Evolutionary conservation across 1,140 invertebrate genomes (phyloP), one percentile per base, ranked within the genome.

Genomic region (Caerostris extrusa): DNA sequence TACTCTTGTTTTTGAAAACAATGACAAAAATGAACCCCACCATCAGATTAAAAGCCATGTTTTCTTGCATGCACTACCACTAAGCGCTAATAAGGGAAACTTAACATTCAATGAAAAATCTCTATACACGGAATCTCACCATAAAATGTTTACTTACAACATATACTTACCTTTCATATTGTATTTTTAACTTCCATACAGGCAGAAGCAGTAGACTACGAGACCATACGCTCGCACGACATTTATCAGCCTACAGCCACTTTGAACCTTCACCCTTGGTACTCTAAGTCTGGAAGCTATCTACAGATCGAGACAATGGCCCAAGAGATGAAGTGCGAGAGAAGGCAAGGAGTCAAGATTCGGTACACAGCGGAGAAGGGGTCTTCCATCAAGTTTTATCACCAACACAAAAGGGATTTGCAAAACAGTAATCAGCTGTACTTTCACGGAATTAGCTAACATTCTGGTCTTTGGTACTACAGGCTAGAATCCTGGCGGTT

Each of bases 321-420:
- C 7, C n/a, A 34, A 0, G 55, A 89, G 19, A 19, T 94, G 19
- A 53, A 85, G 3, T 94, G 94, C n/a, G 94, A 90, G 0, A 90
- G 69, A 19, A 14, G 55, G 5, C 64, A 93, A 7, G 34, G 67
- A 5, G 86, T 94, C 3, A 92, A 58, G 34, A 55, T 94, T 14
- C n/a, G 71, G 19, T 94, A 93, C 57, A 94, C 90, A 3, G 87
- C 85, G 10, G n/a, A 85, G 8, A 83, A 93, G 7, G 90, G 77
- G 14, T n/a, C n/a, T 0, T 61, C 69, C 14, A 89, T 93, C 7
- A 82, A 92, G 34, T 93, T 94, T 55, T 92, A 90, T 7, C 91
- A 94, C 60, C 90, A 94, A 58, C n/a, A n/a, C n/a, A 90, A 93
- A 64, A 55, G 87, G 55, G 96, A 55, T 34, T n/a, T 67, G 7